phyloP scores from a whole-genome alignment of 2,797 vertebrate genomes.

The Melopsittacus undulatus region DNA sequence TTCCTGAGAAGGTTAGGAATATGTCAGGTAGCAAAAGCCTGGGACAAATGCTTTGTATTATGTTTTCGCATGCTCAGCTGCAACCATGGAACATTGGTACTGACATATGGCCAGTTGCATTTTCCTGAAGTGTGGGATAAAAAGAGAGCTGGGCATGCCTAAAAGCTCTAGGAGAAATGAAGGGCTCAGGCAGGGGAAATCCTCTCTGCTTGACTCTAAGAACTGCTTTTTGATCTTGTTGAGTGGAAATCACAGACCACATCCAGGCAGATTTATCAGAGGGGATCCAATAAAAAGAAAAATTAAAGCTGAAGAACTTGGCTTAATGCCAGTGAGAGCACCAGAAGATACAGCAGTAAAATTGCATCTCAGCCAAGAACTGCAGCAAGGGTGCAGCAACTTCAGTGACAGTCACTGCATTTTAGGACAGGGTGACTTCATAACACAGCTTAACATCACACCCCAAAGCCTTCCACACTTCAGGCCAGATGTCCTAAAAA shows the following conservation, averaged over 20 bases:
- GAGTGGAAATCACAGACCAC: neutral
- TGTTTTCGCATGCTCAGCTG: neutral
- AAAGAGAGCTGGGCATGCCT: neutral
- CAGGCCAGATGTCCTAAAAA: neutral
- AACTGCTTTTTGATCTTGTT: neutral
- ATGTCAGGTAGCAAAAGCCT: neutral
- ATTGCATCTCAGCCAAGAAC: neutral
- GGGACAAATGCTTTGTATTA: neutral
- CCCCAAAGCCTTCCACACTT: neutral
- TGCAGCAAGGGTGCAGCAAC: neutral
- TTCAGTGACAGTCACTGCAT: fast-evolving
- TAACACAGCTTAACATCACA: fast-evolving
- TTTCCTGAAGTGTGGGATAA: neutral
- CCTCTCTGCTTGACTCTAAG: neutral
- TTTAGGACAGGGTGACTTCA: neutral
- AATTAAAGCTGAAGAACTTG: neutral
- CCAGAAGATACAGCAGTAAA: neutral
- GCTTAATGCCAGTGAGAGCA: neutral
- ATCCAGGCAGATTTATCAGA: neutral
- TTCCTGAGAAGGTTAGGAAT: neutral
- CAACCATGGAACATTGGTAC: neutral
- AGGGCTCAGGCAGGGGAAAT: neutral
- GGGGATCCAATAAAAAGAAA: neutral
- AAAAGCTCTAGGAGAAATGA: neutral
- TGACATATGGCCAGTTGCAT: neutral